Conservation (phyloP, 2,888 invertebrate species). For the Synergus itoensis region DNA sequence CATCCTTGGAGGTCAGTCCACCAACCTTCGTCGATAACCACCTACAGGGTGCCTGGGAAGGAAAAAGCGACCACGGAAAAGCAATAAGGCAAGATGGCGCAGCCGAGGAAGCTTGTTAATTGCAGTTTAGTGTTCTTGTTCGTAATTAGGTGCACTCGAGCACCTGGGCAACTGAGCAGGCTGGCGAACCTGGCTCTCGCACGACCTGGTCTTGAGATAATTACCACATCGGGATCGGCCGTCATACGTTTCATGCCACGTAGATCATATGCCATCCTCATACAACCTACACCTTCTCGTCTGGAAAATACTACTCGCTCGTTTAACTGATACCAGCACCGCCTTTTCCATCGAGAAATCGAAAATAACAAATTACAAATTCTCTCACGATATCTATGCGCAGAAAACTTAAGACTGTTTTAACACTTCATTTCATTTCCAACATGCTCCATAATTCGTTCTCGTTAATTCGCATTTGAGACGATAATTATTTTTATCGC, state of each 20-base stretch:
- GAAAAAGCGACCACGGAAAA: slow-evolving; percentile 49
- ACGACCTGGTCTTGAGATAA: slow-evolving; percentile 54
- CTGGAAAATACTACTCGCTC: slow-evolving; percentile 32
- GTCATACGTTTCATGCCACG: slow-evolving; percentile 66
- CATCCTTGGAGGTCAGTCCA: slow-evolving; percentile 58
- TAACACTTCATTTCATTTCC: slow-evolving; percentile 25
- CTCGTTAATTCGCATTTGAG: slow-evolving; percentile 11
- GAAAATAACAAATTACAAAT: slow-evolving; percentile 6
- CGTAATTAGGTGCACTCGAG: slow-evolving; percentile 74
- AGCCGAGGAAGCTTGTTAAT: slow-evolving; percentile 70
- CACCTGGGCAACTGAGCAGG: slow-evolving; percentile 64
- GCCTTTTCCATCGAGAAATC: slow-evolving; percentile 26
- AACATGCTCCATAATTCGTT: slow-evolving; percentile 17
- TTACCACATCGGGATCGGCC: slow-evolving; percentile 61
- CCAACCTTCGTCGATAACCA: slow-evolving; percentile 43
- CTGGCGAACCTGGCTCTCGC: slow-evolving; percentile 49
- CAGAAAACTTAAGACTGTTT: slow-evolving; percentile 30
- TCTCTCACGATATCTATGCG: slow-evolving; percentile 24
- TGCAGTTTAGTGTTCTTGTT: slow-evolving; percentile 75
- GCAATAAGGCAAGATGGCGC: slow-evolving; percentile 69
- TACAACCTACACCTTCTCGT: slow-evolving; percentile 52
- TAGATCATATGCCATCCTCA: slow-evolving; percentile 53
- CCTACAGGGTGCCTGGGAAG: slow-evolving; percentile 42
- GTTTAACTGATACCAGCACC: slow-evolving; percentile 4
- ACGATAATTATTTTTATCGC: not conserved